Base-by-base conservation (phyloP, 92 coral and sea anemone genomes). In the Metridium senile region DNA sequence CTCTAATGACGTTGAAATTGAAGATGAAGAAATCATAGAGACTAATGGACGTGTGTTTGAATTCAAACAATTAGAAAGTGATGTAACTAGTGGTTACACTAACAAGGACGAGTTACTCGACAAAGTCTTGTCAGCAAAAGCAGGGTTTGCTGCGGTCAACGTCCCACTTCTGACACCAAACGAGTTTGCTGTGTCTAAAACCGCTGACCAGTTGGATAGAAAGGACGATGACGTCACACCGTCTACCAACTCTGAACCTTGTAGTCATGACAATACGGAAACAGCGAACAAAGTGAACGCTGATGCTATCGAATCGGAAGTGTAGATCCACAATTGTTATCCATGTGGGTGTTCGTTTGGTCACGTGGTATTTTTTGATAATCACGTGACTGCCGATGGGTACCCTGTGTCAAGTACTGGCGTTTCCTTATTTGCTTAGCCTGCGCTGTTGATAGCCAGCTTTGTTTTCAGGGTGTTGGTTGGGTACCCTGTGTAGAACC, bases 91-190 rank as follows among this genome's bases (percentile, higher is more conserved):
- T 26, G 58, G 58, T 6, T 39, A 58, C 20, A 53, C 64, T 21
- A 33, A 72, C 29, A 59, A 59, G 18, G 82, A 74, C 34, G 74
- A 74, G 9, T 20, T 80, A 56, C 61, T 90, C n/a, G 89, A 90
- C 63, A 84, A 84, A 73, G 71, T 84, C 53, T 74, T 81, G 23
- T 63, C 87, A 34, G 77, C 80, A 17, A 71, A 75, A 76, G 76
- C 62, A 25, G 76, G 82, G 33, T 83, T 83, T 54, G 61, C 76
- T 26, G 47, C 91, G 16, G 43, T 89, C 13, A 39, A 20, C 8
- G 16, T 54, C 59, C 71, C 80, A 1, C 80, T 75, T 20, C 39
- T 75, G 13, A 75, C 80, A 2, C 80, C 80, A 20, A 29, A 66
- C 13, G 73, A 76, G 52, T 76, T 76, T 22, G 46, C 70, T 30